A percentile compares a stretch with the other conserved stretches of the same genome.
Conservation (phyloP, 2,888 invertebrate genomes). For the Drosophila vallismaia region DNA sequence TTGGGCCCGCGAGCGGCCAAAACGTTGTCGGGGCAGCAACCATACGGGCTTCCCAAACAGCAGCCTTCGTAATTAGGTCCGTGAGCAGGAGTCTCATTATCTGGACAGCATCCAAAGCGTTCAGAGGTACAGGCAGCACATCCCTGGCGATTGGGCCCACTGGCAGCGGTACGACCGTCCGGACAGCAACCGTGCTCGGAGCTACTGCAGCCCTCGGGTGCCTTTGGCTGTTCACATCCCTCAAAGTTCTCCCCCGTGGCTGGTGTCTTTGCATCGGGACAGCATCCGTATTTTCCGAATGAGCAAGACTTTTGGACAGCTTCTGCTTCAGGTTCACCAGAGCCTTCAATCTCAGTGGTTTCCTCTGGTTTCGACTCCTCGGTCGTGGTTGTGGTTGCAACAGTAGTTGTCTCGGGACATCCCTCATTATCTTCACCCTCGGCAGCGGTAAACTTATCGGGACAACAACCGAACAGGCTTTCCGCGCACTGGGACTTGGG, state of each 20-base stretch:
- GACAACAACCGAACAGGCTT: conserved; percentile 94
- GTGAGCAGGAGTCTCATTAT: conserved; percentile 92
- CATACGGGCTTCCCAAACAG: conserved; percentile 88
- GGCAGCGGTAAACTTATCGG: conserved; percentile 90
- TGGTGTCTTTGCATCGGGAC: conserved; percentile 87
- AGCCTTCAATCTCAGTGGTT: conserved; percentile 61
- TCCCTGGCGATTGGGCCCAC: conserved; percentile 89
- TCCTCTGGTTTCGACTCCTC: conserved; percentile 48
- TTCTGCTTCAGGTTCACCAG: conserved; percentile 53
- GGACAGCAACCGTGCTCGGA: conserved; percentile 90
- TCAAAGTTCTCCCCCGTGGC: conserved; percentile 86
- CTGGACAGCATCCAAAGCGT: conserved; percentile 94
- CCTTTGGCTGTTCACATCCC: conserved; percentile 66
- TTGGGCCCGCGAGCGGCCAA: conserved; percentile 92
- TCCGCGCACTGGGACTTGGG: conserved; percentile 89
- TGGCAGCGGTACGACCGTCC: conserved; percentile 87
- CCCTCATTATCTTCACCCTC: conserved; percentile 92
- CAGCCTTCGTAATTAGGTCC: conserved; percentile 93
- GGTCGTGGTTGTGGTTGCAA: conserved; percentile 78
- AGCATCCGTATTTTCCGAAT: conserved; percentile 86
- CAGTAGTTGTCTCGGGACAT: conserved; percentile 88
- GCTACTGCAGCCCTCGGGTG: conserved; percentile 84
- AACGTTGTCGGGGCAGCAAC: conserved; percentile 97
- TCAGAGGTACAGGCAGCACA: conserved; percentile 90
- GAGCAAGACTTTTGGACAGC: conserved; percentile 83